phyloP scores from a whole-genome alignment of 2,113 vertebrate species.

The Oreochromis aureus region DNA sequence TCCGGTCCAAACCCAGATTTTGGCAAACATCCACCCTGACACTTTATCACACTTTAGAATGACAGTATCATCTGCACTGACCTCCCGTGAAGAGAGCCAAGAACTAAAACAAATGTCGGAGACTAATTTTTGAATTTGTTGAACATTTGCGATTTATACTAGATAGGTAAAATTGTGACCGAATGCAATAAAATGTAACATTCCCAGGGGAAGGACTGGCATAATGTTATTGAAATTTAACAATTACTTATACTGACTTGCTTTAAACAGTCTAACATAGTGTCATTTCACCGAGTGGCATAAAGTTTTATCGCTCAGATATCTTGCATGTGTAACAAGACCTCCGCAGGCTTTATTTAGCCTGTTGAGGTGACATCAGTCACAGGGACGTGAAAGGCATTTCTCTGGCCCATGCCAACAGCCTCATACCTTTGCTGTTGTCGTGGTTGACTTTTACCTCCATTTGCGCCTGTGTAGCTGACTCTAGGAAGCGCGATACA shows the following conservation, averaged over 20 bases:
- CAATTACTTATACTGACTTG: not conserved
- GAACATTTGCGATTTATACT: not conserved
- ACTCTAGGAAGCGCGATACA: slow-evolving; percentile 16
- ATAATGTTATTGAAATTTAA: not conserved
- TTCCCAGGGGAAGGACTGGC: not conserved
- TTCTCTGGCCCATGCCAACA: slow-evolving; percentile 31
- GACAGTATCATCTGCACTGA: slow-evolving; percentile 12
- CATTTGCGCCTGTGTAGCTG: not conserved
- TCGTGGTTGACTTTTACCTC: slow-evolving; percentile 14
- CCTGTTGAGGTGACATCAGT: slow-evolving; percentile 55
- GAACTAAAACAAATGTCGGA: not conserved
- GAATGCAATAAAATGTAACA: not conserved
- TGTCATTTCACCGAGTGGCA: not conserved
- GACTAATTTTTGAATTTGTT: not conserved
- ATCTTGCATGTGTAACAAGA: slow-evolving; percentile 48
- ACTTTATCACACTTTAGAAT: slow-evolving; percentile 14
- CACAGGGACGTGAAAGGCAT: slow-evolving; percentile 56
- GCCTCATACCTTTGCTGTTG: slow-evolving; percentile 36
- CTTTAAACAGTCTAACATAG: not conserved
- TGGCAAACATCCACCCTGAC: slow-evolving; percentile 16
- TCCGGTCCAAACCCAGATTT: slow-evolving; percentile 10
- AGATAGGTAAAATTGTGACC: not conserved
- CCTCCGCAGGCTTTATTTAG: slow-evolving; percentile 43
- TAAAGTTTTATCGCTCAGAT: slow-evolving; percentile 33
- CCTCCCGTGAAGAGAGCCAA: not conserved